Percentiles rank a stretch among this genome's conserved stretches.
Conservation (phyloP, 2,113 vertebrate species). For the Chlorodrepanis virens region DNA sequence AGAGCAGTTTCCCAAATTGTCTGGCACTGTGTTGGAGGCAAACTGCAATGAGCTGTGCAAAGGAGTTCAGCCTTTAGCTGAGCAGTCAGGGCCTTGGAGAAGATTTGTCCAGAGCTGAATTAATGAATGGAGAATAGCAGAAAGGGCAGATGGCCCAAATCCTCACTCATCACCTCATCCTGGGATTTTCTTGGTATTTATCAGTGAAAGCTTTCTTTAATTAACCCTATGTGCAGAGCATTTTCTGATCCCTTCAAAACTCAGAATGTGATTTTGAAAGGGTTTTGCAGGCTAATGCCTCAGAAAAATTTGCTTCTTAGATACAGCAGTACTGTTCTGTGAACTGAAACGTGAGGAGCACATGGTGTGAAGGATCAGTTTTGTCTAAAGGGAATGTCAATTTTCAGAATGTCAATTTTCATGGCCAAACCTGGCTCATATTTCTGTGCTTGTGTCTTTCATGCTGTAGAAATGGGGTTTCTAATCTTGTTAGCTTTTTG, state of each 20-base stretch:
- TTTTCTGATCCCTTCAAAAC: background rate
- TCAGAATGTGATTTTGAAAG: background rate
- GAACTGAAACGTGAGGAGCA: background rate
- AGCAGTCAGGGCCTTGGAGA: constrained; percentile 21
- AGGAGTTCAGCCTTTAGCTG: constrained; percentile 29
- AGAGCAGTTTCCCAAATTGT: background rate
- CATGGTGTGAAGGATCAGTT: background rate
- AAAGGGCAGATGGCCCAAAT: constrained; percentile 74
- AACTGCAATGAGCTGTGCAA: constrained; percentile 1
- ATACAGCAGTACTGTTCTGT: background rate
- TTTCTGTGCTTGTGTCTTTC: background rate
- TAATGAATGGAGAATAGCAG: constrained; percentile 68
- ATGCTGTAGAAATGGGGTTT: background rate
- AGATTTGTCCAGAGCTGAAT: constrained; percentile 76
- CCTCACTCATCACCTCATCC: background rate
- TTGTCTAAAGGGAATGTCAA: background rate
- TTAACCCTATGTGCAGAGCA: background rate
- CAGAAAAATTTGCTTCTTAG: background rate
- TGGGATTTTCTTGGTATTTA: background rate
- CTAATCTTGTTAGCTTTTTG: background rate
- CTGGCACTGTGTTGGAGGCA: background rate
- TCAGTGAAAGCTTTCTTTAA: constrained; percentile 41
- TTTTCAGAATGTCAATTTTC: background rate
- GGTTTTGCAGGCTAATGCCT: background rate
- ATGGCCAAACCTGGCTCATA: background rate